Percentiles rank a stretch among this genome's conserved stretches.
Evolutionary conservation across 1,140 invertebrate genomes (phyloP).

Genomic region (Pseudobourletiella spinata): DNA sequence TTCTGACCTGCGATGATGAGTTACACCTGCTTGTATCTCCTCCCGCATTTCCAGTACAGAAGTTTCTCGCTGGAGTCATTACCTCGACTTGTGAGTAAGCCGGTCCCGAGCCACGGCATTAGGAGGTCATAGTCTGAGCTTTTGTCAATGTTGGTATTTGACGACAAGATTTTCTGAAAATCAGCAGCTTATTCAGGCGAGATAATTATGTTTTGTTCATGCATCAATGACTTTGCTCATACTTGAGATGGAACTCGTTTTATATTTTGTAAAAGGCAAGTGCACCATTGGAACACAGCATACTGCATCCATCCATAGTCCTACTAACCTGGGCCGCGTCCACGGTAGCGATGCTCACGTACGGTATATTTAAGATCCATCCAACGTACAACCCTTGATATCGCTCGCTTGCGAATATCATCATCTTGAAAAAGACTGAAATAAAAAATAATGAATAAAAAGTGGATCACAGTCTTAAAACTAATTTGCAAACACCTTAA

Average conservation of each 20-base stretch:
- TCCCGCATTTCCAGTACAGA: too few relatives aligned
- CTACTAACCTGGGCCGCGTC: background rate
- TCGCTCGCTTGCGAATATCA: background rate
- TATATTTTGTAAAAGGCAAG: too few relatives aligned
- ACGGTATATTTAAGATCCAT: constrained; percentile 1
- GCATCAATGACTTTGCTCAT: too few relatives aligned
- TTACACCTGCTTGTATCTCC: too few relatives aligned
- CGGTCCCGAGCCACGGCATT: constrained; percentile 69
- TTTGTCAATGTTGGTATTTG: constrained; percentile 62
- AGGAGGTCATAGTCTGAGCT: constrained; percentile 60
- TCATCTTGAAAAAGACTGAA: background rate
- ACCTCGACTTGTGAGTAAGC: constrained; percentile 57
- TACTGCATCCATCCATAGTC: too few relatives aligned
- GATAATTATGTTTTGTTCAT: too few relatives aligned
- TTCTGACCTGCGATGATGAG: constrained; percentile 60
- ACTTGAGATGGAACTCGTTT: too few relatives aligned
- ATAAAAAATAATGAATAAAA: too few relatives aligned
- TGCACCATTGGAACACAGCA: too few relatives aligned
- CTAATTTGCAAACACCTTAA: too few relatives aligned
- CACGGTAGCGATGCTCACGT: background rate
- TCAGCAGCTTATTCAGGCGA: background rate
- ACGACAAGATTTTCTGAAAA: constrained; percentile 54
- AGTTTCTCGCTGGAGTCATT: too few relatives aligned
- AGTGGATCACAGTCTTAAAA: too few relatives aligned
- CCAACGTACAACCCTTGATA: background rate